phyloP scores from a whole-genome alignment of 2,113 vertebrate species.

The Takifugu flavidus region DNA sequence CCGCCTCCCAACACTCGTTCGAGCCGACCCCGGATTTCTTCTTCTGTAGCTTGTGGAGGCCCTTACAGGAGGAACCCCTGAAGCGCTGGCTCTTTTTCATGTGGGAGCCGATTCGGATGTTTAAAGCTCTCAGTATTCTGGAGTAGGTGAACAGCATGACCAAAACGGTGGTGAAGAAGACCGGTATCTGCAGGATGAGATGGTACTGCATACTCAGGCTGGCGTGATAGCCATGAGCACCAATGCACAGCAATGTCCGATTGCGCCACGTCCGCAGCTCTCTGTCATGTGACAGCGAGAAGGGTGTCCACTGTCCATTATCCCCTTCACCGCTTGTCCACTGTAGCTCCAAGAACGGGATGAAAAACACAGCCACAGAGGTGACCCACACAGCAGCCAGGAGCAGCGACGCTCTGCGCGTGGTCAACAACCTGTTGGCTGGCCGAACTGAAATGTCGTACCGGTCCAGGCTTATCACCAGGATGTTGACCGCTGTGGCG shows the following conservation, averaged over 20 bases:
- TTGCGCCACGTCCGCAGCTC: slow-evolving; percentile 61
- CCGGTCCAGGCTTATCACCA: slow-evolving; percentile 79
- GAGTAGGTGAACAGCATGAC: slow-evolving; percentile 80
- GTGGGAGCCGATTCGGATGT: slow-evolving; percentile 79
- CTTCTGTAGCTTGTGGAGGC: slow-evolving; percentile 47
- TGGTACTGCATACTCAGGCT: slow-evolving; percentile 70
- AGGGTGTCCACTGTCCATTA: slow-evolving; percentile 11
- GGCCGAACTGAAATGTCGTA: slow-evolving; percentile 80
- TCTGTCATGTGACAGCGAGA: slow-evolving; percentile 23
- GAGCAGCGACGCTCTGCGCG: slow-evolving; percentile 67
- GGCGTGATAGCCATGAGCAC: slow-evolving; percentile 62
- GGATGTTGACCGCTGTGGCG: slow-evolving; percentile 76
- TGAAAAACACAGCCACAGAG: slow-evolving; percentile 76
- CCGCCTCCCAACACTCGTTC: slow-evolving; percentile 34
- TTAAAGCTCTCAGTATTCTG: slow-evolving; percentile 79
- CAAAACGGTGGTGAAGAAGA: slow-evolving; percentile 75
- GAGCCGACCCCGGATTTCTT: slow-evolving; percentile 34
- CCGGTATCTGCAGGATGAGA: slow-evolving; percentile 79
- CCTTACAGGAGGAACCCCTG: slow-evolving; percentile 48
- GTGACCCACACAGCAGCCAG: slow-evolving; percentile 75
- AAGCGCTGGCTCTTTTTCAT: slow-evolving; percentile 68
- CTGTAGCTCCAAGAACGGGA: slow-evolving; percentile 78
- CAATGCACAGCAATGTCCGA: slow-evolving; percentile 73
- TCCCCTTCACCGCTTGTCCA: slow-evolving; percentile 56
- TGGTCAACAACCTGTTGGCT: slow-evolving; percentile 76